A percentile compares a stretch with the other conserved stretches of the same genome.
Conservation (phyloP, 2,113 vertebrate species). For the Pionites leucogaster region DNA sequence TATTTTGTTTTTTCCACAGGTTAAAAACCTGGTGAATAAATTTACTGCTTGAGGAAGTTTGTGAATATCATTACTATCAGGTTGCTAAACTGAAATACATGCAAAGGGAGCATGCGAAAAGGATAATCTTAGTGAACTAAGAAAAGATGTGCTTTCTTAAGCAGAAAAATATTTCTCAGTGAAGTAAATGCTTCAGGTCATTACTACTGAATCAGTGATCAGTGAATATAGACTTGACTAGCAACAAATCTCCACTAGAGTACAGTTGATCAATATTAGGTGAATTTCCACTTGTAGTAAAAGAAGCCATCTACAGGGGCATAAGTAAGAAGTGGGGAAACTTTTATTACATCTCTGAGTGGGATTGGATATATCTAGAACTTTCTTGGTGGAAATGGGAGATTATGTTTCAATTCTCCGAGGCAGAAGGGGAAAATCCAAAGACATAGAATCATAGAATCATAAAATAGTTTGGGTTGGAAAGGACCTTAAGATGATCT, state of each 20-base stretch:
- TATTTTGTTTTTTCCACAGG: not conserved
- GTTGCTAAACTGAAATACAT: not conserved
- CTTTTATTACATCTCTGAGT: not conserved
- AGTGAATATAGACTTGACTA: not conserved
- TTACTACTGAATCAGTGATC: not conserved
- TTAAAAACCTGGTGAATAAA: not conserved
- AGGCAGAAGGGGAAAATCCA: not conserved
- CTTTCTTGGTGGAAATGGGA: not conserved
- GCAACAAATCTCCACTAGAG: not conserved
- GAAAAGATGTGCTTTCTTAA: not conserved
- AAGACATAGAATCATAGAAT: not conserved
- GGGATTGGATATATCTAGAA: not conserved
- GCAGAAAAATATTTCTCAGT: slow-evolving; percentile 9
- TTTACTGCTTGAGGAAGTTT: slow-evolving; percentile 16
- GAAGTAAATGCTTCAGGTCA: not conserved
- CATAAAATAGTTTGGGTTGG: no score
- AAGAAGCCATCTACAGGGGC: not conserved
- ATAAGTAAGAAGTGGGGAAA: not conserved
- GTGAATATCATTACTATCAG: not conserved
- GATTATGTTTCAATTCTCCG: not conserved
- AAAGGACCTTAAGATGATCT: no score
- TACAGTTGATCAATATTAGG: not conserved
- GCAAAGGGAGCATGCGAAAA: not conserved
- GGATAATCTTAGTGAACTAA: not conserved
- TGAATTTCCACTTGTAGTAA: not conserved